Percentiles rank a stretch among this genome's conserved stretches.
phyloP scores from a whole-genome alignment of 1,140 invertebrate species.

The Bombus waltoni region DNA sequence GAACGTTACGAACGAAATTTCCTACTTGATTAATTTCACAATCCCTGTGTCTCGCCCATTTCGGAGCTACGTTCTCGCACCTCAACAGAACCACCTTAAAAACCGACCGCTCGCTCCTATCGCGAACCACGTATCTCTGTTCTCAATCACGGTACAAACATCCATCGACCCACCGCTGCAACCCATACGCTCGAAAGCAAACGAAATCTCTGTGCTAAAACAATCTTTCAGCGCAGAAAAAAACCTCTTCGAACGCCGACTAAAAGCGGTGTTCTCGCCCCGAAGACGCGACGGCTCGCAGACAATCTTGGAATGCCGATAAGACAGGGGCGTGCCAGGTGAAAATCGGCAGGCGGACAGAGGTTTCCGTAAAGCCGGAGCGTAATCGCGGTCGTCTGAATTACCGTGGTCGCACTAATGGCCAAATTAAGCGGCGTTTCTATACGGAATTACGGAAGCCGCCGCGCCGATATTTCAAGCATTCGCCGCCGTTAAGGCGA shows the following conservation, averaged over 20 bases:
- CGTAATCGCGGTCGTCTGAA: slow-evolving; percentile 64
- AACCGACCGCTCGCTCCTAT: no score
- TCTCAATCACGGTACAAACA: not conserved
- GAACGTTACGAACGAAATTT: no score
- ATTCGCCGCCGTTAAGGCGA: slow-evolving; percentile 77
- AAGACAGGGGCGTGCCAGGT: slow-evolving; percentile 43
- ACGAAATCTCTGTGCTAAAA: not conserved
- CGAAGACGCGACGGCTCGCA: not conserved
- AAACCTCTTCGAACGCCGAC: not conserved
- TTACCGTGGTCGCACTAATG: slow-evolving; percentile 70
- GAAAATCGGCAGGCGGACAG: slow-evolving; percentile 50
- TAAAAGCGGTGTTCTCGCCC: not conserved
- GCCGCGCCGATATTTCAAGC: slow-evolving; percentile 77
- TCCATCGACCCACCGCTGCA: not conserved
- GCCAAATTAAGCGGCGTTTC: slow-evolving; percentile 73
- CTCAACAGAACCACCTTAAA: no score
- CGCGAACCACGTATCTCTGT: no score
- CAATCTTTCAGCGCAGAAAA: not conserved
- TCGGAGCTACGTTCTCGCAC: no score
- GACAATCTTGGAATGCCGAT: slow-evolving; percentile 10
- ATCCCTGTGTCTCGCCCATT: no score
- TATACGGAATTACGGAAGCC: slow-evolving; percentile 77
- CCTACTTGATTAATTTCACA: no score
- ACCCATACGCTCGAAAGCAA: not conserved
- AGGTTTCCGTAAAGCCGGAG: slow-evolving; percentile 33